Conservation (phyloP, 2,113 vertebrate genomes). For the Bubalus kerabau region DNA sequence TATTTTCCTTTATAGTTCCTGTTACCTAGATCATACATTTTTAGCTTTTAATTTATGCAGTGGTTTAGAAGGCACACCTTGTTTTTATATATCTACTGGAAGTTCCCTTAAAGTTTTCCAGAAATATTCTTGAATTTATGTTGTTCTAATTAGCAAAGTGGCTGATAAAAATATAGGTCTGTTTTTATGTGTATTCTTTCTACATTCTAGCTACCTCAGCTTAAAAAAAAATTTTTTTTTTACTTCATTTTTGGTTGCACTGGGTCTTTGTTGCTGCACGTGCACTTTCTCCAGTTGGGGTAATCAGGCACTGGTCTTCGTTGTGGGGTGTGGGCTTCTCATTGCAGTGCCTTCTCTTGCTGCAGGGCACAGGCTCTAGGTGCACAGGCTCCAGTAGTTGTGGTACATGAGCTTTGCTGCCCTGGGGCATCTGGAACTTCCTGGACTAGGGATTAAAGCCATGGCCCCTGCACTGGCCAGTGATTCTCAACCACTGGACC, state of each 20-base stretch:
- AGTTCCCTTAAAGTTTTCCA: neutral
- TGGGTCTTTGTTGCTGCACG: neutral
- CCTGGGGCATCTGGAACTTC: neutral
- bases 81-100: neutral
- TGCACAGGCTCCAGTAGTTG: neutral
- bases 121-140: neutral
- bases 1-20: neutral
- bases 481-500: neutral
- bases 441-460: neutral
- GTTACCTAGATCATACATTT: neutral
- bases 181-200: neutral
- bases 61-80: neutral
- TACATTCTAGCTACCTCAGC: neutral
- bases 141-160: neutral
- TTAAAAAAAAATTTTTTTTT: neutral
- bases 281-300: neutral
- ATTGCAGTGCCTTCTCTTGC: neutral
- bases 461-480: neutral
- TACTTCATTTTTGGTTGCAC: neutral
- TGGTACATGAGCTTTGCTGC: neutral
- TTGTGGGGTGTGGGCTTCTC: neutral
- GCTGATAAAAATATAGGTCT: neutral
- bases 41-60: neutral
- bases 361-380: neutral
- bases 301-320: neutral